Conservation (phyloP, 2,113 vertebrate genomes). For the Scolopax mira region DNA sequence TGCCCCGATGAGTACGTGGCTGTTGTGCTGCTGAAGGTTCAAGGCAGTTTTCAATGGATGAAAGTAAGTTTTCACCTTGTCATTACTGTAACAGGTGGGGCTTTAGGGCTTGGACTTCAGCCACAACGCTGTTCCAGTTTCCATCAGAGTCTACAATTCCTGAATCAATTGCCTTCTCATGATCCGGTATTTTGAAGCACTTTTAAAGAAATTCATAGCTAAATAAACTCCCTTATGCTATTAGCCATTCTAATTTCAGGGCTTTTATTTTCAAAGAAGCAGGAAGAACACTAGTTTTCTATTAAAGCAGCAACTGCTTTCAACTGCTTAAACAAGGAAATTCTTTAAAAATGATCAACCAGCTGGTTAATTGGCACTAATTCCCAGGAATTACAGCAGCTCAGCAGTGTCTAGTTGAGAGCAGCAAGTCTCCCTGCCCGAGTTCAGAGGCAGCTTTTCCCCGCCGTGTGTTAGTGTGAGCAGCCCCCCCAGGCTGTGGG, state of each 20-base stretch:
- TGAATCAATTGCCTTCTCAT: not conserved
- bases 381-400: not conserved
- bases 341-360: not conserved
- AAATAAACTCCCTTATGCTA: not conserved
- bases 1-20: accelerated
- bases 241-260: not conserved
- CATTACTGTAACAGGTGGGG: accelerated
- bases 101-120: not conserved
- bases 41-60: not conserved
- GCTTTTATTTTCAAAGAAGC: not conserved
- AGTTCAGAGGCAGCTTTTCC: not conserved
- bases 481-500: accelerated
- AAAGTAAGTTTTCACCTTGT: not conserved
- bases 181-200: not conserved
- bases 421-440: accelerated
- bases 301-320: not conserved
- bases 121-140: not conserved
- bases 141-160: not conserved
- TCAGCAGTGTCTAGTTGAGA: not conserved
- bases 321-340: not conserved
- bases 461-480: accelerated
- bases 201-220: not conserved
- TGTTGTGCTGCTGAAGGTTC: not conserved
- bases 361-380: not conserved
- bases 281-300: not conserved